Percentiles rank a stretch among this genome's conserved stretches.
phyloP scores from a whole-genome alignment of 2,888 invertebrate genomes.

The Nysson spinosus region DNA sequence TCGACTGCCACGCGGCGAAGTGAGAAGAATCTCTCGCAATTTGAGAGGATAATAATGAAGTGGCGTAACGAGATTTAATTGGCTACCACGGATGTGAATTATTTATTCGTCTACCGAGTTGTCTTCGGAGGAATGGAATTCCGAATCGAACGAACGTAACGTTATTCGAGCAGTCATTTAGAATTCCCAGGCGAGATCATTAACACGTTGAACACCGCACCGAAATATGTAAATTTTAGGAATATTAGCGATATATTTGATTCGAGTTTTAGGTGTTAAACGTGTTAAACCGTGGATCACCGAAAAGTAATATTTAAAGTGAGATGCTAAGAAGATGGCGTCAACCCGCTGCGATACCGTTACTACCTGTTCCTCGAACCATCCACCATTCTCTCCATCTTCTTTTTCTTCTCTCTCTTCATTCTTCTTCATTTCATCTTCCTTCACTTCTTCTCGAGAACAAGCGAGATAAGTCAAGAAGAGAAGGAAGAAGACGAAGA shows the following conservation, averaged over 20 bases:
- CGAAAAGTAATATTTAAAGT: constrained; percentile 45
- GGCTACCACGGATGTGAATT: constrained; percentile 6
- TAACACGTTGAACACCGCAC: too few relatives aligned
- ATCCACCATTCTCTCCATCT: constrained; percentile 26
- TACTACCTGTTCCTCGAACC: constrained; percentile 65
- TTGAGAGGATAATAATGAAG: constrained; percentile 11
- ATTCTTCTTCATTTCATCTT: constrained; percentile 1
- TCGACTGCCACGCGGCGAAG: constrained; percentile 6
- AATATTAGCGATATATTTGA: too few relatives aligned
- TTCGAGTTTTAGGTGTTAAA: too few relatives aligned
- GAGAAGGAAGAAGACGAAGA: not conserved
- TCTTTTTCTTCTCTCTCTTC: constrained; percentile 2
- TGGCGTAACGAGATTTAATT: constrained; percentile 37
- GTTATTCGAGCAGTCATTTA: too few relatives aligned
- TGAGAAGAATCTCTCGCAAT: constrained; percentile 20
- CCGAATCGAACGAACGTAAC: too few relatives aligned
- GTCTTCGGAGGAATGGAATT: too few relatives aligned
- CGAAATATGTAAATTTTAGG: too few relatives aligned
- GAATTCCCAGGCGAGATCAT: too few relatives aligned
- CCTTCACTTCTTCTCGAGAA: constrained; percentile 7
- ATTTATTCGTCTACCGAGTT: not conserved
- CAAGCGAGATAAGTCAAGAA: constrained; percentile 4
- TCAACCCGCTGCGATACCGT: constrained; percentile 61
- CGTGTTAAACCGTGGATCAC: constrained; percentile 23
- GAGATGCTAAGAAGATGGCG: constrained; percentile 25